Conservation (phyloP, 2,797 vertebrate genomes). For the Pipistrellus pipistrellus region DNA sequence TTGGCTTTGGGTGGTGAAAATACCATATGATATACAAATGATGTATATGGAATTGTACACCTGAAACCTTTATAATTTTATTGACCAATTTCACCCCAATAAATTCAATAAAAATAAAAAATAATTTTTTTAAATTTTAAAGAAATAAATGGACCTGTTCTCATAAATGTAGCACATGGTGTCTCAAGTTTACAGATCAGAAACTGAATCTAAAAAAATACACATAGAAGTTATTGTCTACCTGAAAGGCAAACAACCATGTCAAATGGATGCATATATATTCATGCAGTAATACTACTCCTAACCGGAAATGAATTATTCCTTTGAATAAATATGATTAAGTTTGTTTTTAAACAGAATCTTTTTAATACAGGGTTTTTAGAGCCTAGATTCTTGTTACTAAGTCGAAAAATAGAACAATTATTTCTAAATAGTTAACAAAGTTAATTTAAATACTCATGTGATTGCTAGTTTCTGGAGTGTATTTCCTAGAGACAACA, state of each 20-base stretch:
- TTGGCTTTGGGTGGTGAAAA: background rate
- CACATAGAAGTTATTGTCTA: background rate
- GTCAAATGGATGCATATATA: background rate
- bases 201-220: slow-evolving; percentile 20
- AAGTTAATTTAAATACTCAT: slow-evolving; percentile 38
- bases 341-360: slow-evolving; percentile 24
- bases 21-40: background rate
- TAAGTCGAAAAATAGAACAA: slow-evolving; percentile 34
- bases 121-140: background rate
- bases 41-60: background rate
- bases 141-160: slow-evolving; percentile 51
- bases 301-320: slow-evolving; percentile 8
- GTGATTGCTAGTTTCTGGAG: background rate
- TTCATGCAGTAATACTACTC: background rate
- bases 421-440: slow-evolving; percentile 35
- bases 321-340: background rate
- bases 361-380: background rate
- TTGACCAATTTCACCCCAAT: background rate
- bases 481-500: background rate
- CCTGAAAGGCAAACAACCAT: background rate
- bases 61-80: background rate
- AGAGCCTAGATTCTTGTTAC: slow-evolving; percentile 38
- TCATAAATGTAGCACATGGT: slow-evolving; percentile 36
- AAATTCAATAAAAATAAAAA: background rate
- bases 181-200: slow-evolving; percentile 63